Percentiles rank a stretch among this genome's conserved stretches.
Evolutionary conservation across 2,113 vertebrate species (phyloP).

Genomic region (Poeciliopsis occidentalis): DNA sequence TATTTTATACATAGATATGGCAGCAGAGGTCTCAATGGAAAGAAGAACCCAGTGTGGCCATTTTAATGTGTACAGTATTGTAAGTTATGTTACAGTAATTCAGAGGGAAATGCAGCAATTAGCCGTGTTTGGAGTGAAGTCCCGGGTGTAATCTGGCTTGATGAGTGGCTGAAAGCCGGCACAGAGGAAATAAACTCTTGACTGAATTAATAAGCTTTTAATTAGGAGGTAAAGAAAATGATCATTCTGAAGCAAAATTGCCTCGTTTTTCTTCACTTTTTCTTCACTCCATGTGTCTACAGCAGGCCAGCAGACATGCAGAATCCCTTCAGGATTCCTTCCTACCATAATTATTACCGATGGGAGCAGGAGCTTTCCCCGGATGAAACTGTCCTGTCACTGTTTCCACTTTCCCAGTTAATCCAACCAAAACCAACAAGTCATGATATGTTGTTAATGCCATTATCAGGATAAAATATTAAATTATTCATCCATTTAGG

Average conservation of each 20-base stretch:
- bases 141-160: neutral
- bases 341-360: neutral
- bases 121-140: neutral
- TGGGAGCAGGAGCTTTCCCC: no score
- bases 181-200: neutral
- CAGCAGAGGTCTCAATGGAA: no score
- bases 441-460: neutral
- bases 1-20: no score
- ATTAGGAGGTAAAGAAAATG: neutral
- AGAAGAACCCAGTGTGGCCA: no score
- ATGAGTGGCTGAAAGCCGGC: neutral
- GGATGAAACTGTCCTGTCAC: no score
- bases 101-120: neutral
- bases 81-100: neutral
- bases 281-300: neutral
- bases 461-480: neutral
- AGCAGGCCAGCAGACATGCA: neutral
- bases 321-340: neutral
- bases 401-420: no score
- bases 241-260: neutral
- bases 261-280: neutral
- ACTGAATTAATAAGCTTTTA: neutral
- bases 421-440: no score
- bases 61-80: neutral
- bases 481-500: neutral